These are phyloP conservation scores for human (Homo sapiens) DNA, from an alignment of 2,113 vertebrate species.

Conservation along the genomic window DNA sequence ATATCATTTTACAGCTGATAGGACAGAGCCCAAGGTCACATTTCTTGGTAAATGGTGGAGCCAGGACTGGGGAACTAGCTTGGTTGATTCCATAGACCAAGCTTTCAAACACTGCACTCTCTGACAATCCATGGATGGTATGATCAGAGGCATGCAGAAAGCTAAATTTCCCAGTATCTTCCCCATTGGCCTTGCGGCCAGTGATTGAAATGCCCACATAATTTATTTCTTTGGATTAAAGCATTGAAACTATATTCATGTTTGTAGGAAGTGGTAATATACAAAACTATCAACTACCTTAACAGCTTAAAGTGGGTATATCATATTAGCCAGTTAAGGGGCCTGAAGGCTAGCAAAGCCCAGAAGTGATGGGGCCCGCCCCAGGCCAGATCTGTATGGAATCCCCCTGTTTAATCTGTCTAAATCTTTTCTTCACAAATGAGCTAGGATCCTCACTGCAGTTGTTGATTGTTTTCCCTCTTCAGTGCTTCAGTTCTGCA, in stretches of 20 bases:
- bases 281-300: neutral
- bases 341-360: neutral
- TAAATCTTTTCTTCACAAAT: neutral
- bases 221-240: neutral
- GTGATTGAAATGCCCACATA: neutral
- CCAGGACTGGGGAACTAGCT: neutral
- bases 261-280: constrained; percentile 3
- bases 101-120: neutral
- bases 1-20: constrained; percentile 6
- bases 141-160: neutral
- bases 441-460: neutral
- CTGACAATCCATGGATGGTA: neutral
- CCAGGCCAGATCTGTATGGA: neutral
- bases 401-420: neutral
- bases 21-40: neutral
- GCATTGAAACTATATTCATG: neutral
- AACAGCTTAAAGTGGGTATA: neutral
- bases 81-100: neutral
- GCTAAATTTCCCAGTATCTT: neutral
- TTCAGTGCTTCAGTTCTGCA: neutral
- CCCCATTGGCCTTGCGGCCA: neutral
- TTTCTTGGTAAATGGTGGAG: neutral
- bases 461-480: neutral
- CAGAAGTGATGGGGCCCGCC: neutral
- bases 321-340: constrained; percentile 12